phyloP scores from a whole-genome alignment of 2,888 invertebrate species.

The Automeris io region DNA sequence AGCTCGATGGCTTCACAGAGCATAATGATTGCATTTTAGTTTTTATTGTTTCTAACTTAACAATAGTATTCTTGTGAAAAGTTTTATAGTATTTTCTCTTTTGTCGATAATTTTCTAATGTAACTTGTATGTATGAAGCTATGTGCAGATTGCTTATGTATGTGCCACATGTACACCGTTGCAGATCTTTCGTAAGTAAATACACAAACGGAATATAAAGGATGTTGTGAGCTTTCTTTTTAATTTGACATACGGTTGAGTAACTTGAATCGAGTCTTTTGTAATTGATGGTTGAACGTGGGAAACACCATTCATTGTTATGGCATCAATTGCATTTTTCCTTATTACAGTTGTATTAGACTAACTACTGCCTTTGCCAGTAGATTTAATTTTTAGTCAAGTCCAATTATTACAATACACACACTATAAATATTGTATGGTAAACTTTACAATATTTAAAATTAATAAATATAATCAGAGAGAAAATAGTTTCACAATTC shows the following conservation, averaged over 20 bases:
- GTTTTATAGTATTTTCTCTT: background rate
- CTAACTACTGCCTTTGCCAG: too few relatives aligned
- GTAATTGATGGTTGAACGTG: slow-evolving; percentile 14
- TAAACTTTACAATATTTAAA: too few relatives aligned
- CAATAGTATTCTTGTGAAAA: too few relatives aligned
- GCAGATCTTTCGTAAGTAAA: slow-evolving; percentile 40
- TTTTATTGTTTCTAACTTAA: background rate
- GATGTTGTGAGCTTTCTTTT: slow-evolving; percentile 37
- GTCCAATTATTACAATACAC: too few relatives aligned
- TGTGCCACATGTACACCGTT: slow-evolving; percentile 15
- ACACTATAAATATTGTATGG: too few relatives aligned
- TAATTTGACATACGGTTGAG: slow-evolving; percentile 18
- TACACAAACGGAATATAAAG: slow-evolving; percentile 32
- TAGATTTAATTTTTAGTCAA: too few relatives aligned
- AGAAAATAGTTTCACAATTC: too few relatives aligned
- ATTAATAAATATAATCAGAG: too few relatives aligned
- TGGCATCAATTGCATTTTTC: slow-evolving; percentile 15
- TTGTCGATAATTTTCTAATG: background rate
- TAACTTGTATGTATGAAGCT: background rate
- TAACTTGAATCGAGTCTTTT: slow-evolving; percentile 12
- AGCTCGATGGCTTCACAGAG: background rate
- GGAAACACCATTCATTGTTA: slow-evolving; percentile 16
- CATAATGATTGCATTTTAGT: background rate
- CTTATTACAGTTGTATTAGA: too few relatives aligned
- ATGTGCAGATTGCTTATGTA: slow-evolving; percentile 22